Base-by-base conservation (phyloP, 2,797 vertebrate species). In the Premnoplex brunnescens region DNA sequence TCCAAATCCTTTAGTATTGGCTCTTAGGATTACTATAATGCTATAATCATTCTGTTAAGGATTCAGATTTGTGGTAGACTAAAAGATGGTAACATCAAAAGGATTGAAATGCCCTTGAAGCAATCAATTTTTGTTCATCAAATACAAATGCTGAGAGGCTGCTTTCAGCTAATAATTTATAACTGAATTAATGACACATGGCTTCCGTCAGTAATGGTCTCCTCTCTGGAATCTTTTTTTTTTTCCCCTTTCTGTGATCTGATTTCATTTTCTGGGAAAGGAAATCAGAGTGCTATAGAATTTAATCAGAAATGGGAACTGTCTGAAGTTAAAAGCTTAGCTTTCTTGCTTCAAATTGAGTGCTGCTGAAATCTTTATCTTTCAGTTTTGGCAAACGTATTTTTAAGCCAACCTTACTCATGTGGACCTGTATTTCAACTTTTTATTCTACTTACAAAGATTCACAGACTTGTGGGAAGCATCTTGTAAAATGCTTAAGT, bases 1-100 rank as follows among this genome's bases (percentile, higher is more conserved):
- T 97, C 97, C 98, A 98, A 98, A 98, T 98, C 98, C 98, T 98
- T 97, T 98, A 97, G 97, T 98, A 98, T 98, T 99, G 98, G 98
- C 98, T 98, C 98, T 98, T 97, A 97, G 98, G 99, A 99, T 99
- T 99, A 99, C 98, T 98, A 98, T 98, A 98, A 98, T 97, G 95
- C 97, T 98, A 98, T 98, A 98, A 98, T 97, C 95, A 96, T 97
- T 98, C 96, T 97, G 98, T 98, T 98, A 98, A 98, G 96, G 97
- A 98, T 98, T 97, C 98, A 97, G 97, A 98, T 98, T 98, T 97
- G 98, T 97, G 96, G 98, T 97, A 94, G 96, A 96, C 98, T 97
- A 98, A 98, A 98, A 98, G 98, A 98, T 98, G 97, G 96, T 96
- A 98, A 98, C 98, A 98, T 98, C 97, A 99, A 99, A 99, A 98